These are phyloP conservation scores for Drosophila quinaria DNA, from an alignment of 2,888 invertebrate species.

Conservation along the genomic window DNA sequence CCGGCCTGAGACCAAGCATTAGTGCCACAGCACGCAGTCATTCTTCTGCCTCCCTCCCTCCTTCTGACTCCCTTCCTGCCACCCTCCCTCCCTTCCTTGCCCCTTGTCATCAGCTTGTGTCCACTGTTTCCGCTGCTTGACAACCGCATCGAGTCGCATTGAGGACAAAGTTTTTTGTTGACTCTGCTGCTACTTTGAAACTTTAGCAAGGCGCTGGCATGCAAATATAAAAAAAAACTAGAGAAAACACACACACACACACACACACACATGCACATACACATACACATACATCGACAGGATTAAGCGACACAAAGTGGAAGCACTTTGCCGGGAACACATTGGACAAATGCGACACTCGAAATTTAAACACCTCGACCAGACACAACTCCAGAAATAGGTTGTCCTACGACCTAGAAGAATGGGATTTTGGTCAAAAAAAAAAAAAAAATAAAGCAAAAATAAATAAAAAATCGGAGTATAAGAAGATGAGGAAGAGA, in stretches of 20 bases:
- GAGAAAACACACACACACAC: conserved; percentile 12
- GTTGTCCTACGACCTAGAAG: conserved; percentile 4
- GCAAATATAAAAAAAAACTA: conserved; percentile 37
- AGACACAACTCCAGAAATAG: not conserved
- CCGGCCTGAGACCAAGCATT: conserved; percentile 68
- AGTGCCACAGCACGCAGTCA: conserved; percentile 70
- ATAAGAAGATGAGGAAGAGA: not conserved
- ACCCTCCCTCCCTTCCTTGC: conserved; percentile 1
- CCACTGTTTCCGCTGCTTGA: conserved; percentile 33
- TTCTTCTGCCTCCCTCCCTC: not conserved
- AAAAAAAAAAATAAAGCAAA: not conserved
- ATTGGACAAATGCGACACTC: conserved; percentile 59
- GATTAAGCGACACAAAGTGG: conserved; percentile 51
- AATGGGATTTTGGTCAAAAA: not conserved
- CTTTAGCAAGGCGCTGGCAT: conserved; percentile 50
- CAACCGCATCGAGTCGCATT: conserved; percentile 44
- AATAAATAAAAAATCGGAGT: not conserved
- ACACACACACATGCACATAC: conserved; percentile 5
- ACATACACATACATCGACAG: conserved; percentile 12
- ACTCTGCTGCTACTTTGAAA: conserved; percentile 22
- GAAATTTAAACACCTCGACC: conserved; percentile 31
- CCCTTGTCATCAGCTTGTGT: conserved; percentile 5
- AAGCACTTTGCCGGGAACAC: conserved; percentile 63
- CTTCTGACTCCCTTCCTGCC: not conserved
- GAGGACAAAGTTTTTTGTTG: conserved; percentile 32